Evolutionary conservation across 2,797 vertebrate species (phyloP).

Genomic region (Orientallactaga sibirica): DNA sequence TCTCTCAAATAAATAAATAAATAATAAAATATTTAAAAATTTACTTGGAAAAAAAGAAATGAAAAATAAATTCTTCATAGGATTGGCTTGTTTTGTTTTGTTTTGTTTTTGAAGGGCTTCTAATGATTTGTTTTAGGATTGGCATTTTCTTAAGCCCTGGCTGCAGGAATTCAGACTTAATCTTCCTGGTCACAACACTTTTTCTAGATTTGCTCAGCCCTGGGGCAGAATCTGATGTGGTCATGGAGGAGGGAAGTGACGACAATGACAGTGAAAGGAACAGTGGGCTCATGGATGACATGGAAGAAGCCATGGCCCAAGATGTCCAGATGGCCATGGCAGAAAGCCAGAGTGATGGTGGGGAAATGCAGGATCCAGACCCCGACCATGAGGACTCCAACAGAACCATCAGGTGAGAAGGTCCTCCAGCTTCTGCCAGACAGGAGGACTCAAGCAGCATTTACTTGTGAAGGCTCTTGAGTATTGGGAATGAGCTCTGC

Average conservation of each 20-base stretch:
- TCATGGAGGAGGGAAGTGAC: slow-evolving; percentile 96
- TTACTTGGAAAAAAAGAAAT: neutral
- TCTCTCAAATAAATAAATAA: too few relatives aligned
- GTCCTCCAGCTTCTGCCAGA: fast-evolving
- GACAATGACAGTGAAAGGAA: slow-evolving; percentile 94
- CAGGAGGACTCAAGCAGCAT: fast-evolving
- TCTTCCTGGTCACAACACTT: slow-evolving; percentile 59
- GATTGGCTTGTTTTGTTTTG: neutral
- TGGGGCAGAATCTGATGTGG: slow-evolving; percentile 94
- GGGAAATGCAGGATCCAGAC: slow-evolving; percentile 94
- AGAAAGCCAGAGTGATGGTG: slow-evolving; percentile 90
- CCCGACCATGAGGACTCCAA: slow-evolving; percentile 93
- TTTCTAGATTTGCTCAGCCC: slow-evolving; percentile 95
- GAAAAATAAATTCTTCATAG: neutral
- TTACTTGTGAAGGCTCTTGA: neutral
- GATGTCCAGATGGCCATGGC: slow-evolving; percentile 91
- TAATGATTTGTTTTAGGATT: slow-evolving; percentile 36
- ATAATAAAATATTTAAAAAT: too few relatives aligned
- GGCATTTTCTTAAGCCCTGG: slow-evolving; percentile 41
- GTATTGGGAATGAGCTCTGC: neutral
- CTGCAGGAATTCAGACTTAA: slow-evolving; percentile 5
- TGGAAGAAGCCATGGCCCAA: slow-evolving; percentile 93
- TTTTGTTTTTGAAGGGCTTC: neutral
- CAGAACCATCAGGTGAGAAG: slow-evolving; percentile 94
- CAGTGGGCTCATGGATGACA: slow-evolving; percentile 93